These are phyloP conservation scores for Ichneumoninae sp. DNA, from an alignment of 2,888 invertebrate genomes.

Conservation along the genomic window DNA sequence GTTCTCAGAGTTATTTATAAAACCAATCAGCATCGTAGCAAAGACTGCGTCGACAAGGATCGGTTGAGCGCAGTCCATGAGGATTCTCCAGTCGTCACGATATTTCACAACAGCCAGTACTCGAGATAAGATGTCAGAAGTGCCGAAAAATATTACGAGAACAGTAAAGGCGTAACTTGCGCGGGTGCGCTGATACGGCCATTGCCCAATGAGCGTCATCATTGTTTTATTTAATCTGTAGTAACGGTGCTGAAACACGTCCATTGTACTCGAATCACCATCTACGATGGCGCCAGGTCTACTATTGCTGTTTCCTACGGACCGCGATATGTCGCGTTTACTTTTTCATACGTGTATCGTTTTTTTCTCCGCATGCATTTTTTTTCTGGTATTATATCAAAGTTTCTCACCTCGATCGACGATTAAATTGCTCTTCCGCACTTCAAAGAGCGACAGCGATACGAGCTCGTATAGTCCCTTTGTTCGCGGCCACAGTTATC, in stretches of 20 bases:
- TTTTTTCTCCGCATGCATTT: not conserved
- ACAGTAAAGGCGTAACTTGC: not conserved
- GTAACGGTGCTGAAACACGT: conserved; percentile 3
- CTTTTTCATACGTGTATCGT: not conserved
- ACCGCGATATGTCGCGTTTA: no score
- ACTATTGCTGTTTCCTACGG: no score
- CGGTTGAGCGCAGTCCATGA: conserved; percentile 22
- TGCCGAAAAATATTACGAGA: not conserved
- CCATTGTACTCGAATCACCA: conserved; percentile 28
- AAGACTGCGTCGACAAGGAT: not conserved
- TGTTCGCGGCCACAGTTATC: not conserved
- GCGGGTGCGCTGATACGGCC: not conserved
- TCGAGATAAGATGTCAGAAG: conserved; percentile 8
- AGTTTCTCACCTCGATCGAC: not conserved
- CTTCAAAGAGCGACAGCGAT: not conserved
- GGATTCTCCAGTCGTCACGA: conserved; percentile 18
- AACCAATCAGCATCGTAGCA: not conserved
- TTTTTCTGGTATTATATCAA: not conserved
- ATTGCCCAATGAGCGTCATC: not conserved
- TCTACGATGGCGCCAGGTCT: not conserved
- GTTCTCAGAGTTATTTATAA: conserved; percentile 17
- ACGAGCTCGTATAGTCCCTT: not conserved
- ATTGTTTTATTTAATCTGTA: not conserved
- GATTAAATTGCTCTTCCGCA: not conserved
- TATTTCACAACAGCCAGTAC: conserved; percentile 24